phyloP scores from a whole-genome alignment of 1,140 invertebrate species.

The Drosophila orena region DNA sequence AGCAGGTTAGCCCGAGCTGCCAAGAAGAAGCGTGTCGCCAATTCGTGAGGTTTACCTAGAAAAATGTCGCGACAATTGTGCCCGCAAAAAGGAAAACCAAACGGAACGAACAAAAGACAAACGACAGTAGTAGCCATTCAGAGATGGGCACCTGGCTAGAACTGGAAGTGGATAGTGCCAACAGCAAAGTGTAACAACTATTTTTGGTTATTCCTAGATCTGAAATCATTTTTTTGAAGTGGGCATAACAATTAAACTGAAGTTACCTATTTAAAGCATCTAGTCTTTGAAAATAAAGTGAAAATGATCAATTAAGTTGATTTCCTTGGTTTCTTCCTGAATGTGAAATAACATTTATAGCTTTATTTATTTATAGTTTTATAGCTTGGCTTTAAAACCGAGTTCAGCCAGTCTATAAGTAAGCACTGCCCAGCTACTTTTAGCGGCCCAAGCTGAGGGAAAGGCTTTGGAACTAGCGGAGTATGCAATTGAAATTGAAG shows the following conservation, averaged over 20 bases:
- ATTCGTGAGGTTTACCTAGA: conserved; percentile 85
- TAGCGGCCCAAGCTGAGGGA: neutral
- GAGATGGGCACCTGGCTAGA: conserved; percentile 19
- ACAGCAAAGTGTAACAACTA: no score
- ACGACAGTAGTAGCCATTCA: conserved; percentile 3
- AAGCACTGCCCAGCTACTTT: neutral
- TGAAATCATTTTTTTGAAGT: no score
- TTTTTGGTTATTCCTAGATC: no score
- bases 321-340: no score
- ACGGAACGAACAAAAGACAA: conserved; percentile 47
- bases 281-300: no score
- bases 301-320: no score
- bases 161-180: neutral
- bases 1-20: conserved; percentile 61
- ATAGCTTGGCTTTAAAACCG: neutral
- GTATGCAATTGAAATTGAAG: conserved; percentile 83
- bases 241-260: no score
- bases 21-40: conserved; percentile 84
- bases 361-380: no score
- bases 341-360: no score
- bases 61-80: conserved; percentile 84
- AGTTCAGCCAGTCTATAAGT: no score
- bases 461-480: conserved; percentile 44
- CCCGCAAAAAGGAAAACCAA: conserved; percentile 39
- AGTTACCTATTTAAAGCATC: no score